Evolutionary conservation across 2,888 invertebrate genomes (phyloP).

Genomic region (Torymus texanus): DNA sequence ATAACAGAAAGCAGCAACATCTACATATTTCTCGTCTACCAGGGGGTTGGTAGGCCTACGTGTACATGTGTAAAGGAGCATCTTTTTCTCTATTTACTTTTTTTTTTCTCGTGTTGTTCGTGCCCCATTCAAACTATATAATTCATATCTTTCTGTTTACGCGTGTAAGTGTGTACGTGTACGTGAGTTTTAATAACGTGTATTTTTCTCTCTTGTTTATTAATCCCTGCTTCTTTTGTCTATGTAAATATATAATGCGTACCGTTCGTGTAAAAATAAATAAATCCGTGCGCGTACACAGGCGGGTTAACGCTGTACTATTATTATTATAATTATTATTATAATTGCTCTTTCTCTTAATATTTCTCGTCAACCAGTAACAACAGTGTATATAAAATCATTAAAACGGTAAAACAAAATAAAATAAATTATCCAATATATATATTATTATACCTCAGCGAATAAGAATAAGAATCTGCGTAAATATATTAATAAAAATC

Average conservation of each 20-base stretch:
- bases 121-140: no score
- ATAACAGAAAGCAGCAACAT: constrained; percentile 16
- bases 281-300: constrained; percentile 55
- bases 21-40: constrained; percentile 28
- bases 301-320: constrained; percentile 52
- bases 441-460: constrained; percentile 58
- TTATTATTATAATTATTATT: constrained; percentile 32
- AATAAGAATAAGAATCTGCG: constrained; percentile 70
- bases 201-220: constrained; percentile 33
- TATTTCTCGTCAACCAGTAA: constrained; percentile 68
- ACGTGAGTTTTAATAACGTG: constrained; percentile 29
- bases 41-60: constrained; percentile 59
- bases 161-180: constrained; percentile 18
- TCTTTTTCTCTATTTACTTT: no score
- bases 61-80: constrained; percentile 18
- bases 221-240: constrained; percentile 49
- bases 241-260: constrained; percentile 55
- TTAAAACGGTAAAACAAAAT: constrained; percentile 75
- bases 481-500: constrained; percentile 73
- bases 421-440: constrained; percentile 75
- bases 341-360: constrained; percentile 61
- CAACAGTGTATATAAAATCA: constrained; percentile 74
- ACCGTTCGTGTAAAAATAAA: constrained; percentile 60
- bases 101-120: no score
- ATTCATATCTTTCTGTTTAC: no score